These are phyloP conservation scores for Cantharis rufa DNA, from an alignment of 2,888 invertebrate genomes.

Conservation along the genomic window DNA sequence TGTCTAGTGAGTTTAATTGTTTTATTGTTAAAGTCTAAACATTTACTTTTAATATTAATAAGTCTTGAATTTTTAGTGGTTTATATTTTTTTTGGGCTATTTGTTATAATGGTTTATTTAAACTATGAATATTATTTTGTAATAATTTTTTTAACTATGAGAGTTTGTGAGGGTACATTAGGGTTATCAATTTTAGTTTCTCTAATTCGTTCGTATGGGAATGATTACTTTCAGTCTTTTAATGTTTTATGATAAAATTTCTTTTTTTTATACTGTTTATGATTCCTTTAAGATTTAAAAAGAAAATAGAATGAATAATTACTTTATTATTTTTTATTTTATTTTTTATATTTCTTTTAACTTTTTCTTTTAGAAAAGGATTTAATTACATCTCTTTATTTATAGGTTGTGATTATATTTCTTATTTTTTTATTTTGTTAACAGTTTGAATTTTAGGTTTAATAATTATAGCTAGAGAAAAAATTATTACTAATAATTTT, in stretches of 20 bases:
- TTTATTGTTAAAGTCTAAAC: too few species aligned
- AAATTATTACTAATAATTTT: slow-evolving; percentile 57
- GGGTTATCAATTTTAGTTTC: slow-evolving; percentile 62
- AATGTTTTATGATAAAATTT: slow-evolving; percentile 41
- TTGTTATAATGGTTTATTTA: too few species aligned
- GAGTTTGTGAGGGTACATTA: slow-evolving; percentile 68
- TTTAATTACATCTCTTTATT: slow-evolving; percentile 54
- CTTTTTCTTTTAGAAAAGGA: slow-evolving; percentile 49
- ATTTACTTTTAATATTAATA: too few species aligned
- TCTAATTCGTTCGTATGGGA: slow-evolving; percentile 64
- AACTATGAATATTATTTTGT: slow-evolving; percentile 23
- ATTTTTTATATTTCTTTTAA: slow-evolving; percentile 57
- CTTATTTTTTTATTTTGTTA: slow-evolving; percentile 60
- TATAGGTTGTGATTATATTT: slow-evolving; percentile 58
- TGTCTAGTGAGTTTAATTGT: too few species aligned
- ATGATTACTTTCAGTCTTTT: slow-evolving; percentile 65
- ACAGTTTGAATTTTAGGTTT: background rate
- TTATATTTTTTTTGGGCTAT: too few species aligned
- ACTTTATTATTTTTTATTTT: slow-evolving; percentile 58
- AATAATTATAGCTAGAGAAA: slow-evolving; percentile 56
- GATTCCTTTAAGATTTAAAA: slow-evolving; percentile 58
- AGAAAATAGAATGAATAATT: slow-evolving; percentile 60
- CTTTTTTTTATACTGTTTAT: slow-evolving; percentile 50
- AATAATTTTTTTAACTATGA: slow-evolving; percentile 62
- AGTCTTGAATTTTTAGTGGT: too few species aligned